These are phyloP conservation scores for Molossus molossus DNA, from an alignment of 2,797 vertebrate species.

Conservation along the genomic window DNA sequence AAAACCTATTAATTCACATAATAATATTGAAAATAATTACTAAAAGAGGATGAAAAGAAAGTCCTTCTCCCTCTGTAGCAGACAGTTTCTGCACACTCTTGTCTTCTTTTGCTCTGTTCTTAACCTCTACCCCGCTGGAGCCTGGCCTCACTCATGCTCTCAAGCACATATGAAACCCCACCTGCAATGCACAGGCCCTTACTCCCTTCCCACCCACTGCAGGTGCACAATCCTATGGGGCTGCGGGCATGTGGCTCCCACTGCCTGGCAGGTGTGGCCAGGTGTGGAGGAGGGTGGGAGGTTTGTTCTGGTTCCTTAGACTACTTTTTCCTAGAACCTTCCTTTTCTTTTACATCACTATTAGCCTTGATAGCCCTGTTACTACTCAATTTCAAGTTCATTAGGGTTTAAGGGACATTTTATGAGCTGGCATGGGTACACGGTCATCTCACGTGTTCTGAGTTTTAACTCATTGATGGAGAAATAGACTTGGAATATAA, in stretches of 20 bases:
- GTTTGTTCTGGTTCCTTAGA: neutral
- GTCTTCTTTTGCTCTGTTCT: neutral
- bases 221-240: too few species aligned
- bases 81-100: neutral
- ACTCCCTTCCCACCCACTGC: too few species aligned
- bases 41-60: neutral
- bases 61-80: neutral
- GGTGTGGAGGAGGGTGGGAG: neutral
- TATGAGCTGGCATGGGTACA: neutral
- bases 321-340: neutral
- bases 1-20: neutral
- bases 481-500: neutral
- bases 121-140: neutral
- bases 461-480: neutral
- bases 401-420: neutral
- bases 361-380: neutral
- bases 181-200: neutral
- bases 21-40: neutral
- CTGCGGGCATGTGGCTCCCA: neutral
- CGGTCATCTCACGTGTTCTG: neutral
- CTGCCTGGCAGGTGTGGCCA: neutral
- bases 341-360: neutral
- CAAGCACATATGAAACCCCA: neutral
- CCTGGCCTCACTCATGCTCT: neutral
- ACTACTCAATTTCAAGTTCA: neutral